Base-by-base conservation (phyloP, 2,888 invertebrate species). In the Alitta virens region DNA sequence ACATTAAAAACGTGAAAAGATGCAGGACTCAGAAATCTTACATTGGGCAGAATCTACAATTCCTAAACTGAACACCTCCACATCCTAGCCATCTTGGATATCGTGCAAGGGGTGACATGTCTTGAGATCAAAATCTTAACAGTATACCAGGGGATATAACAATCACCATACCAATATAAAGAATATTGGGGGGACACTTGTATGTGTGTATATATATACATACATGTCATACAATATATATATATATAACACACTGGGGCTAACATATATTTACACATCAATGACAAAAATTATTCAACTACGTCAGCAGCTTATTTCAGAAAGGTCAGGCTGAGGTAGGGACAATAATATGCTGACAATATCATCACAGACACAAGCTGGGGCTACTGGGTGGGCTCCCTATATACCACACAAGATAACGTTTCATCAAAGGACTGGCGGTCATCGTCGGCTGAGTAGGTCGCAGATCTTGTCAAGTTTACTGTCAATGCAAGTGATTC, bases 391-490 rank as follows among this genome's bases (percentile, higher is more conserved):
- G 33, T 33, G 33, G 33, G 33, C 12, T 33, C 33, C 33, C 33
- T 33, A 33, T 33, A 33, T 12, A 33, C 33, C 33, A 46, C 21
- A 46, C 21, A 46, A 46, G n/a, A 46, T 18, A 18, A 18, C n/a
- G n/a, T 21, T 21, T 18, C 46, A 9, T 46, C 46, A 46, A 7
- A 16, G 18, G 46, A 18, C 46, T 46, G 18, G 46, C 46, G 46
- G 46, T 52, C 59, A 49, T 21, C 59, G 33, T n/a, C 40, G 26
- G 51, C 33, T 16, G n/a, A 59, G 27, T 25, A 59, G 14, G 9
- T 26, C 40, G 21, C 33, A 38, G 12, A 60, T 24, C n/a, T 18
- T 23, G 40, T 63, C 63, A 14, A 63, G 59, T 43, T 63, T 63
- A 43, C 27, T 54, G 18, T 63, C 59, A 56, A 63, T 63, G 7